Base-by-base conservation (phyloP, 2,888 invertebrate species). In the Pandemis corylana region DNA sequence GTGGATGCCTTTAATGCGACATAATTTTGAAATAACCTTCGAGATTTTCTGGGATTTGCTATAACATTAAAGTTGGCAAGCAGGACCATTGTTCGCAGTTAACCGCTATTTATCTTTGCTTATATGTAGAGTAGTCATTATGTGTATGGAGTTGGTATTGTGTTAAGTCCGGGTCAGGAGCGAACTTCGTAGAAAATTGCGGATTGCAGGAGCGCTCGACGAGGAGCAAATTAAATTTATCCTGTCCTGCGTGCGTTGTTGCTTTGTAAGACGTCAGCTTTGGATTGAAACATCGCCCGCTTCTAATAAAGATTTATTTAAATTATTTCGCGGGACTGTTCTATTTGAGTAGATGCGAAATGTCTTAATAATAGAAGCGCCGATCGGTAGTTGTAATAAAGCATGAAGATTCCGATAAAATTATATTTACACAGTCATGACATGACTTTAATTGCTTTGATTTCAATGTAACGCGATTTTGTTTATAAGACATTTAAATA, bases 141-240 rank as follows among this genome's bases (percentile, higher is more conserved):
- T 56, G 20, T 20, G 20, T 7, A 56, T 6, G 28, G 28, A 36
- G 28, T 36, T 4, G 28, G 28, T 7, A 15, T 41, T 64, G 7
- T 44, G 64, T 44, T 63, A 46, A n/a, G 12, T 49, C 49, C 2
- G 51, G 51, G 13, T 13, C 65, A 9, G 10, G 28, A 44, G 13
- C 49, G 13, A 65, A 65, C 65, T 65, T 49, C 28, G 13, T 28
- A 28, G 65, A 49, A 49, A 44, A 49, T 65, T 65, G 65, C 49
- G 44, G 65, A 20, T 49, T 65, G 65, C 56, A 28, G 36, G 36
- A 36, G 7, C 49, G 15, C 65, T 28, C 13, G 49, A 9, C 65
- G 6, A 28, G 28, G 49, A 65, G 10, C n/a, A 28, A 65, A 65
- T 65, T 65, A 49, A 65, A 49, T 49, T 28, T 46, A 44, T 9